phyloP scores from a whole-genome alignment of 2,888 invertebrate species.

The Ectropis crepuscularia region DNA sequence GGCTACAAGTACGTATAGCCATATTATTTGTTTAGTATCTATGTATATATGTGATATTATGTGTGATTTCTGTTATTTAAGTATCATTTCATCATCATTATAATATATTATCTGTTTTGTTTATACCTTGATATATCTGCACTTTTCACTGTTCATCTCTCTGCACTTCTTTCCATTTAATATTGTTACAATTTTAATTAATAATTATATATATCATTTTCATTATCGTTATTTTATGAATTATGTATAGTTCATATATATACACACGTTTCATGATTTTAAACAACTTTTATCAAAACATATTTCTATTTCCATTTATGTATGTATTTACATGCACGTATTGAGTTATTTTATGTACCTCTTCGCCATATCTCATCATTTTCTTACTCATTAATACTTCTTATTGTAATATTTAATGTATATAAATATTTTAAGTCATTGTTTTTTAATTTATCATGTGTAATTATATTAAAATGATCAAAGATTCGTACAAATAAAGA shows the following conservation, averaged over 20 bases:
- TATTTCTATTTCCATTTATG: background rate
- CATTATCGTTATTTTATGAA: background rate
- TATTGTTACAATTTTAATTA: background rate
- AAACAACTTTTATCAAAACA: background rate
- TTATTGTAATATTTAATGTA: constrained; percentile 23
- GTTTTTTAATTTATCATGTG: constrained; percentile 13
- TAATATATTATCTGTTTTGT: constrained; percentile 19
- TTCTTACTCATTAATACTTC: constrained; percentile 22
- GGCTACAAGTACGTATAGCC: constrained; percentile 35
- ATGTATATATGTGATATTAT: constrained; percentile 45
- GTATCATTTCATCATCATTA: constrained; percentile 16
- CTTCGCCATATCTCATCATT: constrained; percentile 1
- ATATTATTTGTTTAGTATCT: constrained; percentile 43
- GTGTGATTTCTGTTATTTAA: constrained; percentile 38
- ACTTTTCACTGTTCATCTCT: constrained; percentile 7
- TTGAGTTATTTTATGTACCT: background rate
- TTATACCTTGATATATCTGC: constrained; percentile 18
- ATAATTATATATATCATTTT: background rate
- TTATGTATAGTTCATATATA: background rate
- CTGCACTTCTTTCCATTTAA: constrained; percentile 11
- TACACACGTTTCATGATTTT: background rate
- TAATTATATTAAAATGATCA: constrained; percentile 40
- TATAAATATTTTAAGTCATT: constrained; percentile 21
- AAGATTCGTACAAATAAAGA: constrained; percentile 80
- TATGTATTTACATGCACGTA: background rate